A percentile compares a stretch with the other conserved stretches of the same genome.
Evolutionary conservation across 2,113 vertebrate species (phyloP).

Genomic region (Callocephalon fimbriatum): DNA sequence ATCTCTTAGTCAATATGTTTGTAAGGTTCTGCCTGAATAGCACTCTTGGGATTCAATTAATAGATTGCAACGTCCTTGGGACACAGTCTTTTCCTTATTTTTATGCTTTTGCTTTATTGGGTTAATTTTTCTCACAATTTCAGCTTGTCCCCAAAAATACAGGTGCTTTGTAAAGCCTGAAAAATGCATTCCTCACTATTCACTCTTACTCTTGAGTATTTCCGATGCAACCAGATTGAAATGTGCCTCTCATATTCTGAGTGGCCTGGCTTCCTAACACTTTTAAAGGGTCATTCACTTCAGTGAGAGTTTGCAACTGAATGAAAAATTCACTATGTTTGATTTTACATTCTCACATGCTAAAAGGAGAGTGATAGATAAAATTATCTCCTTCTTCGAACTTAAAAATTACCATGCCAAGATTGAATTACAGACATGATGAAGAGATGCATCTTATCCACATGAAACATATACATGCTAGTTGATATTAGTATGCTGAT

Average conservation of each 20-base stretch:
- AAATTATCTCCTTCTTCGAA: constrained; percentile 8
- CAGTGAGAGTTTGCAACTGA: constrained; percentile 39
- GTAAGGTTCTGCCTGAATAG: background rate
- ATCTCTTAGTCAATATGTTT: accelerated
- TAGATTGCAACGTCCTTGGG: background rate
- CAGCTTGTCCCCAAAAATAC: background rate
- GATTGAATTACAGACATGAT: background rate
- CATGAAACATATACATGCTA: background rate
- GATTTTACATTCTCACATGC: constrained; percentile 1
- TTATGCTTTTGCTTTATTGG: background rate
- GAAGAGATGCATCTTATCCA: background rate
- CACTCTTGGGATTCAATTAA: background rate
- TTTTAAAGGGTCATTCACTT: constrained; percentile 59
- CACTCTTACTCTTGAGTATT: background rate
- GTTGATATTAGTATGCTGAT: background rate
- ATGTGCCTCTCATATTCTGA: constrained; percentile 34
- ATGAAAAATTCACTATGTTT: constrained; percentile 8
- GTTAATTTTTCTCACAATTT: constrained; percentile 13
- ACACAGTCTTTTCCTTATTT: background rate
- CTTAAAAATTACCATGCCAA: background rate
- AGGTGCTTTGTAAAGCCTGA: constrained; percentile 18
- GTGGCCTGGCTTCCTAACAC: constrained; percentile 46
- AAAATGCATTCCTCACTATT: constrained; percentile 41
- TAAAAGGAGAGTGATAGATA: background rate
- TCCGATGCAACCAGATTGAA: constrained; percentile 34